Percentiles rank a stretch among this genome's conserved stretches.
Conservation (phyloP, 2,888 invertebrate species). For the Eupithecia insigniata region DNA sequence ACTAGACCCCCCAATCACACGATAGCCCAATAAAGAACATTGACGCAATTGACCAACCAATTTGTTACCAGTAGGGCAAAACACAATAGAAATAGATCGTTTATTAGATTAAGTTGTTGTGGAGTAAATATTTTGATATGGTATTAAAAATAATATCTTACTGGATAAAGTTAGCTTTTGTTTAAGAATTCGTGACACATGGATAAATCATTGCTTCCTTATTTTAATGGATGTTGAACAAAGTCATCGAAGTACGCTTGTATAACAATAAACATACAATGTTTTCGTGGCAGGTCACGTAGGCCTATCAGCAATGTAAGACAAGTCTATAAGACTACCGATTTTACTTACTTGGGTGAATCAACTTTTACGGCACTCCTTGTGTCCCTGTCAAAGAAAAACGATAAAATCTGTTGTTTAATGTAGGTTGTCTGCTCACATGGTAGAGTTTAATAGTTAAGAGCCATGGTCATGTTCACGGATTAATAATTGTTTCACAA, state of each 20-base stretch:
- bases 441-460: no score
- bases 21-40: constrained; percentile 37
- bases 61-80: constrained; percentile 39
- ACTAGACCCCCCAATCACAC: constrained; percentile 29
- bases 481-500: no score
- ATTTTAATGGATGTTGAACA: background rate
- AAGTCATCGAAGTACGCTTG: background rate
- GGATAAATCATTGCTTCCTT: background rate
- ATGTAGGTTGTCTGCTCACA: no score
- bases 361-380: no score
- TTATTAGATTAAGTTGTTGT: constrained; percentile 17
- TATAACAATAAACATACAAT: background rate
- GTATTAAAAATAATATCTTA: background rate
- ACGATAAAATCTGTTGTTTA: no score
- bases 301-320: background rate
- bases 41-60: constrained; percentile 34
- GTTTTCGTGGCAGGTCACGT: background rate
- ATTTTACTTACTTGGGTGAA: no score
- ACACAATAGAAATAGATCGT: constrained; percentile 59
- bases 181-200: background rate
- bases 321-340: no score
- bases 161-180: background rate
- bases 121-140: background rate
- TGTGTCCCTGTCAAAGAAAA: no score
- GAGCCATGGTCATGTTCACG: no score